These are phyloP conservation scores for Lithophane ornitopus DNA, from an alignment of 2,888 invertebrate species.

Conservation along the genomic window DNA sequence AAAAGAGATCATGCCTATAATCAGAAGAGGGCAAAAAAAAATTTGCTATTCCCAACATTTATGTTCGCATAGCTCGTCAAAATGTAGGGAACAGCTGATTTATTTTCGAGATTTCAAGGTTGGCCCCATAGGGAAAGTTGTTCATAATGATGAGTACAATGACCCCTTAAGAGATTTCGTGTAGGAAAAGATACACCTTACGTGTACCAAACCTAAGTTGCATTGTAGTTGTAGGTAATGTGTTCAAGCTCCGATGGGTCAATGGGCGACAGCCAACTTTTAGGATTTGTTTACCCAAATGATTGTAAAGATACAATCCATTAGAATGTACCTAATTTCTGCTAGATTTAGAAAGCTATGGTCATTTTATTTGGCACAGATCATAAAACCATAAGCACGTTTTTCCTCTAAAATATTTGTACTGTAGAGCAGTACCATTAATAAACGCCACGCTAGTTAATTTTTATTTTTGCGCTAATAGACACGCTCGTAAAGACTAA, in stretches of 20 bases:
- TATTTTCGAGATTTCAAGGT: too few species aligned
- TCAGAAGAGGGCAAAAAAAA: too few species aligned
- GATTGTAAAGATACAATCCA: background rate
- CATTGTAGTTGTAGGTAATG: background rate
- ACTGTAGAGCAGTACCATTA: constrained; percentile 19
- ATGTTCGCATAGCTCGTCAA: too few species aligned
- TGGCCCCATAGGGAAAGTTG: too few species aligned
- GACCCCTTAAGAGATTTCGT: too few species aligned
- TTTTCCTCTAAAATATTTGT: constrained; percentile 27
- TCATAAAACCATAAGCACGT: constrained; percentile 24
- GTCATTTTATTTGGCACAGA: constrained; percentile 8
- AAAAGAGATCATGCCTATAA: too few species aligned
- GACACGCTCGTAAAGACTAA: constrained; percentile 44
- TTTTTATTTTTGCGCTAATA: constrained; percentile 53
- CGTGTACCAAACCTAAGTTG: too few species aligned
- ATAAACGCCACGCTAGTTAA: constrained; percentile 58
- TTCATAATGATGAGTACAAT: too few species aligned
- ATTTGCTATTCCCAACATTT: too few species aligned
- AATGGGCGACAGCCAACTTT: background rate
- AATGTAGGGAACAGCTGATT: too few species aligned
- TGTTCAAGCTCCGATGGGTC: background rate
- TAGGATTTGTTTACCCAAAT: too few species aligned
- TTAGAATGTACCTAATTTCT: background rate
- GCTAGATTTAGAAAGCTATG: background rate
- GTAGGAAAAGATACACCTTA: too few species aligned